Percentiles rank a stretch among this genome's conserved stretches.
phyloP scores from a whole-genome alignment of 1,140 invertebrate genomes.

The Cydia fagiglandana region DNA sequence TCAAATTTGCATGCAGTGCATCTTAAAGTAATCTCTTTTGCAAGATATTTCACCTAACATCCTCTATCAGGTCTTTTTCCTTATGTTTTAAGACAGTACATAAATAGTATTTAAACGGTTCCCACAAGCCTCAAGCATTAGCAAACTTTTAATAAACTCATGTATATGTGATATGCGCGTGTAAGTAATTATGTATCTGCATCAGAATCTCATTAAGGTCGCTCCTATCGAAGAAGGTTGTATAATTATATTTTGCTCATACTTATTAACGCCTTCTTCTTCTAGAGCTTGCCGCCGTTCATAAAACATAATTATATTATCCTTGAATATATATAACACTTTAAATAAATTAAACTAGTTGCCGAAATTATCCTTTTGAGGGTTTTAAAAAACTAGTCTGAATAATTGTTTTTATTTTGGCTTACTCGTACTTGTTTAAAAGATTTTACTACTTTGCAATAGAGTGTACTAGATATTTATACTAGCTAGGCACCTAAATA shows the following conservation, averaged over 20 bases:
- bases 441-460: background rate
- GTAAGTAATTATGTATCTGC: background rate
- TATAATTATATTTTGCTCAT: background rate
- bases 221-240: background rate
- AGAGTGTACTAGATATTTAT: background rate
- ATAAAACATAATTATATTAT: background rate
- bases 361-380: background rate
- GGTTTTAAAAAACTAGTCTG: background rate
- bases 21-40: no score
- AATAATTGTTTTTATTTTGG: background rate
- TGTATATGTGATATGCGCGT: background rate
- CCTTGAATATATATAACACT: slow-evolving; percentile 3
- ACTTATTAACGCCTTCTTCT: background rate
- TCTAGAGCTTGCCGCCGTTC: background rate
- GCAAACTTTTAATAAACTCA: background rate
- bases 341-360: slow-evolving; percentile 5
- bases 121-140: background rate
- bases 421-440: background rate
- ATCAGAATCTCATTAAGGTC: slow-evolving; percentile 5
- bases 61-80: no score
- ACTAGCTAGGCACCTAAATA: background rate
- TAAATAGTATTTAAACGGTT: background rate
- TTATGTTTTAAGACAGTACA: no score
- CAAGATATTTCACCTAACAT: no score
- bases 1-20: no score